A percentile compares a stretch with the other conserved stretches of the same genome.
Evolutionary conservation across 2,888 invertebrate species (phyloP).

Genomic region (Spodoptera littoralis): DNA sequence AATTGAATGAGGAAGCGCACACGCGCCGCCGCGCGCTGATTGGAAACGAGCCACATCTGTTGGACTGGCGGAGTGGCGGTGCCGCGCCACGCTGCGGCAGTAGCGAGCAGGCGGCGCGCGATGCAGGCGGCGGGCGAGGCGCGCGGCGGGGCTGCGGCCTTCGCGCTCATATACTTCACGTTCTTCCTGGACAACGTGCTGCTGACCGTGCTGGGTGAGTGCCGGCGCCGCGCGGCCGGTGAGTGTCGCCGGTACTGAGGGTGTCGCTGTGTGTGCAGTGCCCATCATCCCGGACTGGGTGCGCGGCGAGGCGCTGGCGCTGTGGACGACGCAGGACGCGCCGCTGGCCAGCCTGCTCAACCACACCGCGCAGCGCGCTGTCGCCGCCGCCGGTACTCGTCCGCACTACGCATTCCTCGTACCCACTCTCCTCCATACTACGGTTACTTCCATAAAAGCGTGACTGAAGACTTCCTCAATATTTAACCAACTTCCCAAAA

Average conservation of each 20-base stretch:
- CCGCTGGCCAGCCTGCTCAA: slow-evolving; percentile 78
- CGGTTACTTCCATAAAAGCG: too few species aligned
- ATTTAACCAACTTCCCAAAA: too few species aligned
- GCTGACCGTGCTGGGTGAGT: slow-evolving; percentile 95
- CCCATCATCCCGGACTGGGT: slow-evolving; percentile 84
- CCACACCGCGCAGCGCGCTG: slow-evolving; percentile 67
- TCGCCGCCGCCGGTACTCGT: slow-evolving; percentile 38
- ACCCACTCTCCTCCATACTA: neutral
- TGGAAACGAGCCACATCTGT: slow-evolving; percentile 67
- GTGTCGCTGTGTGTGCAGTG: slow-evolving; percentile 62
- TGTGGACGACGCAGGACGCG: slow-evolving; percentile 70
- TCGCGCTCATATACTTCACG: slow-evolving; percentile 90
- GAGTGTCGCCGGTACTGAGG: neutral
- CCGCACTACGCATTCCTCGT: slow-evolving; percentile 39
- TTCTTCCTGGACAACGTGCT: slow-evolving; percentile 95
- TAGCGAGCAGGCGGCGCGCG: slow-evolving; percentile 33
- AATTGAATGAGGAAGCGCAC: slow-evolving; percentile 68
- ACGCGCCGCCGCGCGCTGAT: slow-evolving; percentile 74
- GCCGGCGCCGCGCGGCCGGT: neutral
- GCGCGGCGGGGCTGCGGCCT: slow-evolving; percentile 64
- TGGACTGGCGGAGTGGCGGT: slow-evolving; percentile 44
- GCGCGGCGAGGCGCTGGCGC: slow-evolving; percentile 67
- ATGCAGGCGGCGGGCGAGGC: neutral
- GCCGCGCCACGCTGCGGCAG: slow-evolving; percentile 3
- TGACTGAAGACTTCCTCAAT: too few species aligned